Evolutionary conservation across 2,113 vertebrate genomes (phyloP).

Genomic region (Ornithorhynchus anatinus): DNA sequence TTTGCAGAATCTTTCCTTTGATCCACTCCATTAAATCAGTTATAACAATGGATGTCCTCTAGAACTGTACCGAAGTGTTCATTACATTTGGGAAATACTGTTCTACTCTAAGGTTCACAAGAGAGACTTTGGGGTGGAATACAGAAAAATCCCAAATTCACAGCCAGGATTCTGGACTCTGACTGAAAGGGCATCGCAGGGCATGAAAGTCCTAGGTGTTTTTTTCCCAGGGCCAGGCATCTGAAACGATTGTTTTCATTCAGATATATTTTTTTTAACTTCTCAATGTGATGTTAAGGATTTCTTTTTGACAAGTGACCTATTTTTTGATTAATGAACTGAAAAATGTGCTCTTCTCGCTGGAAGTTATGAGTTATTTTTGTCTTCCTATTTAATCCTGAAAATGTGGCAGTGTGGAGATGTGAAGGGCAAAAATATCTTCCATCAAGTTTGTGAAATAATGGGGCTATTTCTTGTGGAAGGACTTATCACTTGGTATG

Average conservation of each 20-base stretch:
- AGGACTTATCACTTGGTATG: not conserved
- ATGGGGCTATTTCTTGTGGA: not conserved
- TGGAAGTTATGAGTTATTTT: constrained; percentile 42
- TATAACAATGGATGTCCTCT: not conserved
- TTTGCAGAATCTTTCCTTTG: not conserved
- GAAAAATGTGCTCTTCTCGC: constrained; percentile 25
- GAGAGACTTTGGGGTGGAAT: fast-evolving
- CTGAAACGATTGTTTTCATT: not conserved
- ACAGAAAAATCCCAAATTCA: not conserved
- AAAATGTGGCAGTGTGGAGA: constrained; percentile 1
- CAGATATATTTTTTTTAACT: constrained; percentile 14
- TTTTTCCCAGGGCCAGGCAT: fast-evolving
- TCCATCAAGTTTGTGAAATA: not conserved
- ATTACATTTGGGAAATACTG: not conserved
- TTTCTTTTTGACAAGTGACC: constrained; percentile 5
- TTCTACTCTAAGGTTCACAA: not conserved
- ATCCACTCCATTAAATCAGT: not conserved
- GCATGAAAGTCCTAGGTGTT: not conserved
- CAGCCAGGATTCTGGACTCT: not conserved
- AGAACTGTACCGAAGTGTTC: not conserved
- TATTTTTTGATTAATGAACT: constrained; percentile 54
- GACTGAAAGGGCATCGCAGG: not conserved
- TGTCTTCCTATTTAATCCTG: constrained; percentile 42
- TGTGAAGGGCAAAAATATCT: not conserved
- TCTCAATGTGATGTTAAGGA: not conserved